Evolutionary conservation across 2,888 invertebrate species (phyloP).

Genomic region (Drosophila meridionalis): DNA sequence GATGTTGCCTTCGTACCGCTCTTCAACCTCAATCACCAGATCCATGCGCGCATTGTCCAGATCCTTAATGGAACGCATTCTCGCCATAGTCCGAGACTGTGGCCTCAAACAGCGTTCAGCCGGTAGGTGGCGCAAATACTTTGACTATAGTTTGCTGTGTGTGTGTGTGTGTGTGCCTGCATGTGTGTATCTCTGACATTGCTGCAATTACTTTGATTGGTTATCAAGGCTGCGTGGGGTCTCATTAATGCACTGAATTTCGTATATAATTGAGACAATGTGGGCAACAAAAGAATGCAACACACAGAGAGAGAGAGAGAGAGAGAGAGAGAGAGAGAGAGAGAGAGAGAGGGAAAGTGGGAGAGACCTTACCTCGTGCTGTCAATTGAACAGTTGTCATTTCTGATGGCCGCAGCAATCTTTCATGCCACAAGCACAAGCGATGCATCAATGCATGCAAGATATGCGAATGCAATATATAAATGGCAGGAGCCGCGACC

Average conservation of each 20-base stretch:
- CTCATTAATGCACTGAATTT: slow-evolving; percentile 20
- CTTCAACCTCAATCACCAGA: neutral
- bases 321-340: neutral
- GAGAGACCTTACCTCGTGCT: slow-evolving; percentile 11
- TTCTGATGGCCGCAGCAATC: slow-evolving; percentile 34
- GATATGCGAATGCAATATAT: slow-evolving; percentile 37
- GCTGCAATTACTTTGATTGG: slow-evolving; percentile 64
- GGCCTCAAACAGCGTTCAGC: neutral
- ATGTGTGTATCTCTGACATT: slow-evolving; percentile 33
- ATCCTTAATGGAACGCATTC: neutral
- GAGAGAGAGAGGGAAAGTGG: neutral
- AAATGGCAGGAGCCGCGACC: slow-evolving; percentile 6
- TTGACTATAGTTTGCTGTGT: neutral
- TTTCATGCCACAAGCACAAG: slow-evolving; percentile 42
- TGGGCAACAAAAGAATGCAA: slow-evolving; percentile 23
- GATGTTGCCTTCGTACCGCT: neutral
- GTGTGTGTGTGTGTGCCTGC: neutral
- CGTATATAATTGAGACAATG: slow-evolving; percentile 28
- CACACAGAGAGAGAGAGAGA: neutral
- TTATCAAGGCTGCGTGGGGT: slow-evolving; percentile 7
- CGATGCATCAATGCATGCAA: slow-evolving; percentile 25
- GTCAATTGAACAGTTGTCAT: slow-evolving; percentile 49
- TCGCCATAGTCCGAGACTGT: neutral
- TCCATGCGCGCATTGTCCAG: neutral
- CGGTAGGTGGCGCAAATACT: neutral